These are phyloP conservation scores for Puffinus mauretanicus DNA, from an alignment of 2,113 vertebrate genomes.

Conservation along the genomic window DNA sequence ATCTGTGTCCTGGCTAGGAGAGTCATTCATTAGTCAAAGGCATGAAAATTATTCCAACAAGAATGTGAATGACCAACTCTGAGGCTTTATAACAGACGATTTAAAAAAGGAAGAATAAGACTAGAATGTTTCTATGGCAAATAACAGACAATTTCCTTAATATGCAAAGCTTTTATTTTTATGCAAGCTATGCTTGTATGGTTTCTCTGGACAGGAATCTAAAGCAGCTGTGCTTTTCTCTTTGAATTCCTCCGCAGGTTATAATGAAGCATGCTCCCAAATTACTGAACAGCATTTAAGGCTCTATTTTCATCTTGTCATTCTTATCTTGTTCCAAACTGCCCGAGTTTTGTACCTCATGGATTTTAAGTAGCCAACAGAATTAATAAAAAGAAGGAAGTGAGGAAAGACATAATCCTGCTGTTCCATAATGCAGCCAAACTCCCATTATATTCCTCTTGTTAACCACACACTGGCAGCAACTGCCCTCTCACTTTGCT, in stretches of 20 bases:
- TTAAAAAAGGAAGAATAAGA: background rate
- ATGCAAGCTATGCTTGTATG: conserved; percentile 16
- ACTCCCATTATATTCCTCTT: background rate
- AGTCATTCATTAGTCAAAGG: background rate
- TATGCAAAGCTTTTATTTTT: conserved; percentile 38
- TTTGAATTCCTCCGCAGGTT: conserved; percentile 14
- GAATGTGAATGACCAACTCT: background rate
- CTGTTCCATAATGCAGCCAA: background rate
- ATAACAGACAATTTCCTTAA: conserved; percentile 1
- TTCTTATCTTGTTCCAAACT: background rate
- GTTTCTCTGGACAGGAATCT: conserved; percentile 36
- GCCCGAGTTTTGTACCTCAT: background rate
- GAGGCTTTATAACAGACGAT: background rate
- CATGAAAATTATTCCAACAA: background rate
- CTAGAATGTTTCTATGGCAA: background rate
- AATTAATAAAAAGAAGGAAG: conserved; percentile 3
- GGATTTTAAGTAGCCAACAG: background rate
- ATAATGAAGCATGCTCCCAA: background rate
- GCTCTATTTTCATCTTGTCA: background rate
- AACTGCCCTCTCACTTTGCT: background rate
- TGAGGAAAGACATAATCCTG: background rate
- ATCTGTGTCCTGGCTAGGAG: background rate
- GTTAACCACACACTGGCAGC: background rate
- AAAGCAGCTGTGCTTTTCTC: conserved; percentile 42
- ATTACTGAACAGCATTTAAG: background rate